Evolutionary conservation across 2,113 vertebrate species (phyloP).

Genomic region (Butorides virescens): DNA sequence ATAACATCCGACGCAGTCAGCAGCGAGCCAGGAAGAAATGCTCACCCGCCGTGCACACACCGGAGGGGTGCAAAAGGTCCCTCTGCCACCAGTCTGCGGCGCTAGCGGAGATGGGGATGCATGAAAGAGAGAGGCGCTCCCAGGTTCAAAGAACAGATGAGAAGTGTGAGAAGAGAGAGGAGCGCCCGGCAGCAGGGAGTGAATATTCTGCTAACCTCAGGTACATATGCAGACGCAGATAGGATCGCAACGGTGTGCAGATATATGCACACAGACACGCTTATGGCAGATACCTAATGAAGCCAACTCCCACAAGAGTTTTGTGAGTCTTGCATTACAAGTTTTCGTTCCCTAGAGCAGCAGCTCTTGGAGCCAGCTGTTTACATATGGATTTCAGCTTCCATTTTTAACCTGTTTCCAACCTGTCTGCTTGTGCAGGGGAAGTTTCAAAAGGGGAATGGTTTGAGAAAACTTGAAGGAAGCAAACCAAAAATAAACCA

Average conservation of each 20-base stretch:
- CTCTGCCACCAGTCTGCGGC: background rate
- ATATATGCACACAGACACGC: background rate
- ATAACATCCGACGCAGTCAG: background rate
- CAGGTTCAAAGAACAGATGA: background rate
- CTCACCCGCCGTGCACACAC: background rate
- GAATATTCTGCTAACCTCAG: background rate
- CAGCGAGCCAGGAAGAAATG: background rate
- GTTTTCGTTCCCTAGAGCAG: background rate
- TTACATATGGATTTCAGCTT: slow-evolving; percentile 8
- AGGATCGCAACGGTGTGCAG: background rate
- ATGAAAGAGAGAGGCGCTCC: background rate
- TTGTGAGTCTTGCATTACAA: slow-evolving; percentile 4
- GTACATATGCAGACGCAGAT: background rate
- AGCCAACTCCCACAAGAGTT: slow-evolving; percentile 3
- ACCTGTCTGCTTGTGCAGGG: background rate
- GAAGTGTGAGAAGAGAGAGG: background rate
- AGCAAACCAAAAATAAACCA: background rate
- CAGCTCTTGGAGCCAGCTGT: background rate
- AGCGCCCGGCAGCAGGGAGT: background rate
- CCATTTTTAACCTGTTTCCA: slow-evolving; percentile 18
- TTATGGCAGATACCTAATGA: background rate
- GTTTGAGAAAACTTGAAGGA: background rate
- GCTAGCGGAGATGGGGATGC: background rate
- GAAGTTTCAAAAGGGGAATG: background rate
- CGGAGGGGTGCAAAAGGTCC: background rate